phyloP scores from a whole-genome alignment of 2,888 invertebrate species.

The Pteria penguin region DNA sequence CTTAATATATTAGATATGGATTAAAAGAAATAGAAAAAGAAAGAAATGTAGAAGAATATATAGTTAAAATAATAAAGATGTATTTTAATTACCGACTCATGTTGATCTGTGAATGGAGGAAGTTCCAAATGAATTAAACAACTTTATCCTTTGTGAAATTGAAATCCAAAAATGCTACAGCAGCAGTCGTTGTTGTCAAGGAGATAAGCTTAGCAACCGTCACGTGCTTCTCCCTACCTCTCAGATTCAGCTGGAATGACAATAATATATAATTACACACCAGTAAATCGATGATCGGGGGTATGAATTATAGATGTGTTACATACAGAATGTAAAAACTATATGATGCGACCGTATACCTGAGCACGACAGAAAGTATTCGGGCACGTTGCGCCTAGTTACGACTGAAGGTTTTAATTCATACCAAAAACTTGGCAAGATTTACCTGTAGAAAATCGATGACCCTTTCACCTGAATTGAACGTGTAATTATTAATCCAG shows the following conservation, averaged over 20 bases:
- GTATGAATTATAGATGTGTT: slow-evolving; percentile 20
- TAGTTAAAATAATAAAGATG: too few relatives aligned
- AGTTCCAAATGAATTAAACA: slow-evolving; percentile 7
- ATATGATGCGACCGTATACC: neutral
- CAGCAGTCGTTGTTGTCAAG: slow-evolving; percentile 39
- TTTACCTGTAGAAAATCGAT: neutral
- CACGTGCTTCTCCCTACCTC: slow-evolving; percentile 40
- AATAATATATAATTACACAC: neutral
- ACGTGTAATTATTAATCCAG: neutral
- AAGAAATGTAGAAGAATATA: neutral
- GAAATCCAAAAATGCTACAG: neutral
- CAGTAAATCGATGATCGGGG: neutral
- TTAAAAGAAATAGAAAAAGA: slow-evolving; percentile 1
- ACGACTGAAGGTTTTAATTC: neutral
- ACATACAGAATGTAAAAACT: neutral
- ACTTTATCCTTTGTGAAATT: too few relatives aligned
- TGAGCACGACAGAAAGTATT: neutral
- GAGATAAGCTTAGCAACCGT: slow-evolving; percentile 48
- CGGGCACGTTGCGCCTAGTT: neutral
- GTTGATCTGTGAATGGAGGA: slow-evolving; percentile 9
- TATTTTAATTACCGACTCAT: slow-evolving; percentile 44
- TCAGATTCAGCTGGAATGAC: neutral
- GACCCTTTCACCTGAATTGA: neutral
- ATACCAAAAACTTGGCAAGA: neutral
- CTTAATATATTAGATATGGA: too few relatives aligned